Conservation (phyloP, 2,888 invertebrate species). For the Euproctis similis region DNA sequence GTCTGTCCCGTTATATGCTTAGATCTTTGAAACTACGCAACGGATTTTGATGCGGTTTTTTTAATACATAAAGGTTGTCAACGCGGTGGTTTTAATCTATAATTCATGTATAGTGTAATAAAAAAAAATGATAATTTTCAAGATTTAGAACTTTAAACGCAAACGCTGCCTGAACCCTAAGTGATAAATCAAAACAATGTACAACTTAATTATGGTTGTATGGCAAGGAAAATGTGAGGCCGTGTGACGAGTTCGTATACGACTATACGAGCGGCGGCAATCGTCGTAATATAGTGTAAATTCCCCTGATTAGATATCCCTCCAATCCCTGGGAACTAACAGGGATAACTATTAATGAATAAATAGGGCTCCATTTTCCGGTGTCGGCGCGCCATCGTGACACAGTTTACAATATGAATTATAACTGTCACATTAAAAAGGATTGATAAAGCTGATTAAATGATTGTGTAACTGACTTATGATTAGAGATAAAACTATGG, state of each 20-base stretch:
- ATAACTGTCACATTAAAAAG: slow-evolving; percentile 6
- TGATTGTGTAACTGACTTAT: not conserved
- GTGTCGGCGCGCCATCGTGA: slow-evolving; percentile 19
- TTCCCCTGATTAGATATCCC: slow-evolving; percentile 69
- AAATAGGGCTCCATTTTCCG: slow-evolving; percentile 45
- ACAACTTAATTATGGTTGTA: too few relatives aligned
- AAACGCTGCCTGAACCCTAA: too few relatives aligned
- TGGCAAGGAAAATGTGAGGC: slow-evolving; percentile 44
- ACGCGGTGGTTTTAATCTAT: too few relatives aligned
- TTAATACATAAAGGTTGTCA: too few relatives aligned
- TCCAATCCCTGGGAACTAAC: slow-evolving; percentile 64
- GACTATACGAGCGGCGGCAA: slow-evolving; percentile 46
- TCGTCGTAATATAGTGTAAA: slow-evolving; percentile 59
- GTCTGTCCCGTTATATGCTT: too few relatives aligned
- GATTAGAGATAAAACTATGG: slow-evolving; percentile 2
- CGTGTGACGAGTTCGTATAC: slow-evolving; percentile 32
- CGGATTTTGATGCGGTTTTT: too few relatives aligned
- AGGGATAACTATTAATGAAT: too few relatives aligned
- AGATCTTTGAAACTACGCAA: too few relatives aligned
- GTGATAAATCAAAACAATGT: too few relatives aligned
- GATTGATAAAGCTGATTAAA: slow-evolving; percentile 5
- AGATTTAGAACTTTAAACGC: too few relatives aligned
- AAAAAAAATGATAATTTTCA: too few relatives aligned
- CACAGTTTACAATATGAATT: slow-evolving; percentile 10
- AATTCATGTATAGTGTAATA: too few relatives aligned